phyloP scores from a whole-genome alignment of 2,113 vertebrate species.

The Spheniscus mendiculus region DNA sequence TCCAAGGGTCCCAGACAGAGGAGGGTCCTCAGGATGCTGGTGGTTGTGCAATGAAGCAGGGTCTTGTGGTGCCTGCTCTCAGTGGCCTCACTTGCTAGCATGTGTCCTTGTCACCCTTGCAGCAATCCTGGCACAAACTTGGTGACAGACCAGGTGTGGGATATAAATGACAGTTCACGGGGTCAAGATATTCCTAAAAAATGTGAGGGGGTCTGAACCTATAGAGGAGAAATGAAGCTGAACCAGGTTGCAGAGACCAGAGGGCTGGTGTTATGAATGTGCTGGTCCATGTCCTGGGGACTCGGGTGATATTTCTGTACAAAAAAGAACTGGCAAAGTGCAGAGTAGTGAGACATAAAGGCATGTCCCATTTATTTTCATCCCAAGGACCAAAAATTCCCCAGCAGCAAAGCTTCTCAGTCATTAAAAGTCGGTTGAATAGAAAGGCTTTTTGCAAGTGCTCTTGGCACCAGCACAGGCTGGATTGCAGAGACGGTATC shows the following conservation, averaged over 20 bases:
- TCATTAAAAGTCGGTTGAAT: background rate
- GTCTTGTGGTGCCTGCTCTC: background rate
- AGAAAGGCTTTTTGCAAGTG: background rate
- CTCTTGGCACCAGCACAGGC: background rate
- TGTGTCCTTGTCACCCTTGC: background rate
- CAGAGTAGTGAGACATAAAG: background rate
- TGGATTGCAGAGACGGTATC: background rate
- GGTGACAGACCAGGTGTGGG: background rate
- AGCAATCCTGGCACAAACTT: background rate
- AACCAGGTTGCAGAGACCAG: background rate
- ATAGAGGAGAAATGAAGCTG: background rate
- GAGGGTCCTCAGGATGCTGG: background rate
- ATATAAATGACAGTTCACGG: background rate
- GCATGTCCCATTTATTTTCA: background rate
- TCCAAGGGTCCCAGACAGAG: background rate
- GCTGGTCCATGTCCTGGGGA: background rate
- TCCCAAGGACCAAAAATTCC: background rate
- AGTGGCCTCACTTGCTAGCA: background rate
- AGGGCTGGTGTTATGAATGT: background rate
- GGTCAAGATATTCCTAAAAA: background rate
- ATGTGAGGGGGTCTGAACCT: background rate
- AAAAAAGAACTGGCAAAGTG: background rate
- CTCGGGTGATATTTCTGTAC: background rate
- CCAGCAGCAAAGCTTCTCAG: conserved; percentile 5
- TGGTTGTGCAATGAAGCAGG: background rate